These are phyloP conservation scores for Apocheima hispidaria DNA, from an alignment of 2,888 invertebrate genomes.

Conservation along the genomic window DNA sequence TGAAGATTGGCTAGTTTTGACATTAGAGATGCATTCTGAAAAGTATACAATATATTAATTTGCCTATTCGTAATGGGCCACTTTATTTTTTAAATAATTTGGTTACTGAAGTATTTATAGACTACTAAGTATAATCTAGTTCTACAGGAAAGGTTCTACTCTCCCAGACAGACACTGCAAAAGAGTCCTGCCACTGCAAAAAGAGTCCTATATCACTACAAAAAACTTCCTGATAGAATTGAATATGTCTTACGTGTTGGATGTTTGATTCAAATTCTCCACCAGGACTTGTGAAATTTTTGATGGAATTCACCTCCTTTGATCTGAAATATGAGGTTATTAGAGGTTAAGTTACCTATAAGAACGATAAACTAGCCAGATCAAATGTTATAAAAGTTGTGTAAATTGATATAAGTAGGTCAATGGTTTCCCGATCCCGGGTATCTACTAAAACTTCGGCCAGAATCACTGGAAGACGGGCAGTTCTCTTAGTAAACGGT, in stretches of 20 bases:
- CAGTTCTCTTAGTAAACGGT: too few relatives aligned
- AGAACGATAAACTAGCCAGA: background rate
- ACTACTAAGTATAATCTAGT: too few relatives aligned
- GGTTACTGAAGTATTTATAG: too few relatives aligned
- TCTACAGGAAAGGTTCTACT: too few relatives aligned
- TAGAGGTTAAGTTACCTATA: background rate
- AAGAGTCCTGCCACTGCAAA: too few relatives aligned
- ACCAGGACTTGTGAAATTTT: constrained; percentile 62
- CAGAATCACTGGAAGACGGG: too few relatives aligned
- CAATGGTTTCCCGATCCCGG: too few relatives aligned
- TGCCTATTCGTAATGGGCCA: background rate
- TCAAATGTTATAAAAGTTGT: background rate
- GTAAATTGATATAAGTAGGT: too few relatives aligned
- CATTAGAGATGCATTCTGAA: constrained; percentile 70
- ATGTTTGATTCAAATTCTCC: constrained; percentile 69
- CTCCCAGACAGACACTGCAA: too few relatives aligned
- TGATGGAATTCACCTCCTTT: constrained; percentile 68
- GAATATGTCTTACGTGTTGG: constrained; percentile 57
- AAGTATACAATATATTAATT: constrained; percentile 31
- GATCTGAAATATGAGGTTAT: constrained; percentile 57
- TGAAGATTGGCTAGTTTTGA: constrained; percentile 61
- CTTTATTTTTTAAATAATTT: too few relatives aligned
- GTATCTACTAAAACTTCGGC: too few relatives aligned
- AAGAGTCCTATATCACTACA: too few relatives aligned
- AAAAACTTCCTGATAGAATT: background rate